Evolutionary conservation across 2,113 vertebrate genomes (phyloP), one percentile per base, ranked within the genome.

Genomic region (Gnathonemus echidnorhynchus): DNA sequence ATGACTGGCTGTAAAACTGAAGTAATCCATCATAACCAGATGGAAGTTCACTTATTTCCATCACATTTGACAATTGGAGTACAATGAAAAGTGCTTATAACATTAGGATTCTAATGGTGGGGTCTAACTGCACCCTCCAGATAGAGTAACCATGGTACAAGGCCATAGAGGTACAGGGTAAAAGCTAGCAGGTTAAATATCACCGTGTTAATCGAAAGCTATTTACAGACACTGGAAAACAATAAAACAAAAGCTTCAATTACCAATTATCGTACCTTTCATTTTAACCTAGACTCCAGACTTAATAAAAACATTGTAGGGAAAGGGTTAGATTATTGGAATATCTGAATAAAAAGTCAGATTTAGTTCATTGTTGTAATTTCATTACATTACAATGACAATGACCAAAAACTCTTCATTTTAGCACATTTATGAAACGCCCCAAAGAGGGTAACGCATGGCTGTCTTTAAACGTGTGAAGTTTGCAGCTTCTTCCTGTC

Each of bases 71-170:
- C 83, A 46, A 45, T 19, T 86, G 83, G 83, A 46, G 45, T 86
- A 46, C 83, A 85, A 85, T 49, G 21, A 45, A 85, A 49, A 19
- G 83, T n/a, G 45, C 42, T 85, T 85, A 85, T 85, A 85, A 85
- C 21, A 85, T 85, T 48, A 85, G 19, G 56, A 85, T 46, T 85
- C 83, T 48, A 85, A 45, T n/a, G 83, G 83, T 84, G 80, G 80
- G 10, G 80, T 85, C 45, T 85, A 49, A 48, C 6, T 49, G 19
- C 19, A 86, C 4, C 9, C n/a, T 10, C 45, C 42, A 49, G 83
- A 48, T n/a, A 24, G 19, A 24, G 42, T 48, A 46, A 85, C 39
- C 42, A 46, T n/a, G 24, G 45, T 49, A 86, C 6, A 45, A 49
- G 27, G 45, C 17, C 13, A 84, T 45, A 84, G 80, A 74, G 31